phyloP scores from a whole-genome alignment of 2,113 vertebrate genomes.

The Lophius piscatorius region DNA sequence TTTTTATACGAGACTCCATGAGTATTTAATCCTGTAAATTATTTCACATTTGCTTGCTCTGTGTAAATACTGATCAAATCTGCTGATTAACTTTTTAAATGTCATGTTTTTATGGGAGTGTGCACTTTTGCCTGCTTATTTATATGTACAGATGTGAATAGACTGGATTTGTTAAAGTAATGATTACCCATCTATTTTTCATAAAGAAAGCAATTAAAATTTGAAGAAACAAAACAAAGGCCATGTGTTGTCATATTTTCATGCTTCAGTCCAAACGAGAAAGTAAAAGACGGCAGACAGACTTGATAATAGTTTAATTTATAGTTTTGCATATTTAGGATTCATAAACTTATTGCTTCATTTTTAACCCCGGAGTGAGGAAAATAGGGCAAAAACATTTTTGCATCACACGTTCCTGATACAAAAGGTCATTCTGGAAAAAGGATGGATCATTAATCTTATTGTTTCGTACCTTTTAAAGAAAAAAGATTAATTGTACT shows the following conservation, averaged over 20 bases:
- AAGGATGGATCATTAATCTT: slow-evolving; percentile 2
- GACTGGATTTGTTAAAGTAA: slow-evolving; percentile 61
- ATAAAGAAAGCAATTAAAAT: slow-evolving; percentile 55
- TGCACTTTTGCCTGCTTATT: slow-evolving; percentile 60
- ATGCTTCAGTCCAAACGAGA: not conserved
- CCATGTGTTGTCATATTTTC: not conserved
- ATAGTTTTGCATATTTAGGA: slow-evolving; percentile 70
- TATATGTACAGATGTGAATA: slow-evolving; percentile 76
- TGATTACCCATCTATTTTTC: slow-evolving; percentile 69
- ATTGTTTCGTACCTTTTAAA: too few species aligned
- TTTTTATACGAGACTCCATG: not conserved
- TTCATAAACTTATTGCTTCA: slow-evolving; percentile 63
- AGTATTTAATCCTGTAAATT: slow-evolving; percentile 32
- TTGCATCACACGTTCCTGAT: slow-evolving; percentile 65
- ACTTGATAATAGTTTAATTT: slow-evolving; percentile 45
- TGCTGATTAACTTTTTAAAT: slow-evolving; percentile 46
- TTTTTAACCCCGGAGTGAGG: slow-evolving; percentile 31
- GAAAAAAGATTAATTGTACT: slow-evolving; percentile 3
- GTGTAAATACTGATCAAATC: slow-evolving; percentile 42
- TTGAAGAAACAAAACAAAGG: slow-evolving; percentile 69
- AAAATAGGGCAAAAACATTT: slow-evolving; percentile 49
- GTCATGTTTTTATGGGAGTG: slow-evolving; percentile 36
- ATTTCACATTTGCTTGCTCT: slow-evolving; percentile 14
- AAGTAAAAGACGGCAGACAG: slow-evolving; percentile 1
- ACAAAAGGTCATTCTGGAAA: slow-evolving; percentile 44